These are phyloP conservation scores for Astyanax mexicanus DNA, from an alignment of 2,797 vertebrate genomes.

Conservation along the genomic window DNA sequence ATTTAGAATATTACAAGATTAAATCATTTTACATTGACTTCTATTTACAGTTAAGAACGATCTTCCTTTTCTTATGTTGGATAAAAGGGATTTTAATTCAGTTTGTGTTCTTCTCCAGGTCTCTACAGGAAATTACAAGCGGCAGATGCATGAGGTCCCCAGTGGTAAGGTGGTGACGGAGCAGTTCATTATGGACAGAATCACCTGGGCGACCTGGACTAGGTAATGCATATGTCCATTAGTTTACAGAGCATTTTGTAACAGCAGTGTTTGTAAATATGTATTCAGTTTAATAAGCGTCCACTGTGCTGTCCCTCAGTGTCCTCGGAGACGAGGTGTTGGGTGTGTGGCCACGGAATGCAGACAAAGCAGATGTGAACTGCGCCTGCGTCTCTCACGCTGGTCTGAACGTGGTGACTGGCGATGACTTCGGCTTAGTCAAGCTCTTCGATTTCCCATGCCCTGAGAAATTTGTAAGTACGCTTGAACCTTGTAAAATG, in stretches of 20 bases:
- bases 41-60: too few relatives aligned
- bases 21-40: too few relatives aligned
- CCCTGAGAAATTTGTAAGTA: conserved; percentile 92
- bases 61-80: too few relatives aligned
- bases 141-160: conserved; percentile 92
- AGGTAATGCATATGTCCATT: conserved; percentile 77
- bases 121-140: conserved; percentile 89
- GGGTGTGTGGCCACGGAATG: conserved; percentile 93
- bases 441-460: conserved; percentile 97
- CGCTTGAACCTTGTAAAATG: not conserved
- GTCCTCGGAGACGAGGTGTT: conserved; percentile 94
- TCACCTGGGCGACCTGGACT: conserved; percentile 98
- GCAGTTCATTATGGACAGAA: conserved; percentile 81
- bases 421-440: conserved; percentile 94
- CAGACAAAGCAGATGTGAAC: conserved; percentile 93
- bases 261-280: not conserved
- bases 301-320: conserved; percentile 67
- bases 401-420: conserved; percentile 89
- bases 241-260: not conserved
- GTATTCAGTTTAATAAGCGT: not conserved
- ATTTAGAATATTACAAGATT: too few relatives aligned
- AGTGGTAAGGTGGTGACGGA: conserved; percentile 88
- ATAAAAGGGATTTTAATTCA: too few relatives aligned
- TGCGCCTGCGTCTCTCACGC: conserved; percentile 92
- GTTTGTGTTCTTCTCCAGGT: conserved; percentile 75